Percentiles rank a stretch among this genome's conserved stretches.
Evolutionary conservation across 2,888 invertebrate species (phyloP).

Genomic region (Phorcus lineatus): DNA sequence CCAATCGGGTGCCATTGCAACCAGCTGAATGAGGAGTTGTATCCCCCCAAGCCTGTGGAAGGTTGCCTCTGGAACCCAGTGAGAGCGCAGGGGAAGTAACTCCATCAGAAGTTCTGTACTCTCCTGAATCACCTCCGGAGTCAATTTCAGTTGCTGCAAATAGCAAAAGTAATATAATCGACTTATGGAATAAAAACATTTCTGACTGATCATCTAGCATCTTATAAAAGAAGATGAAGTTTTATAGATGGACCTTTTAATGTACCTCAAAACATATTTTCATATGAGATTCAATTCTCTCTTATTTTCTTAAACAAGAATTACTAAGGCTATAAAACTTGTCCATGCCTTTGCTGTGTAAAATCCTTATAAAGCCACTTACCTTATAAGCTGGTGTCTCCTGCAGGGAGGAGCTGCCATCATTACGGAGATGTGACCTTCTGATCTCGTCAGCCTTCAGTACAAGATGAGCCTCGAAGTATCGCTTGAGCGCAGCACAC

Average conservation of each 20-base stretch:
- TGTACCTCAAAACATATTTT: too few species aligned
- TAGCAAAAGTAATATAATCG: too few species aligned
- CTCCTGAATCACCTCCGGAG: conserved; percentile 89
- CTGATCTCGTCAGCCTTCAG: conserved; percentile 84
- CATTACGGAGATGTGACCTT: conserved; percentile 69
- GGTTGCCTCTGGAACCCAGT: conserved; percentile 93
- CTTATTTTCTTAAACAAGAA: too few species aligned
- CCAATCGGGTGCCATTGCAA: conserved; percentile 94
- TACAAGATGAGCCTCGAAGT: conserved; percentile 92
- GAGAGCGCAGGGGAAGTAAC: conserved; percentile 84
- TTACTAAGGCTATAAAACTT: too few species aligned
- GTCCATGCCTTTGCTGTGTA: too few species aligned
- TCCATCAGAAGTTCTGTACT: conserved; percentile 89
- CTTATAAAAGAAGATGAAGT: too few species aligned
- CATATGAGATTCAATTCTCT: too few species aligned
- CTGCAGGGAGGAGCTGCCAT: conserved; percentile 78
- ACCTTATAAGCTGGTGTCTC: conserved; percentile 77
- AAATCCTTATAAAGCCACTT: conserved; percentile 13
- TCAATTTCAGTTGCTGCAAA: conserved; percentile 78
- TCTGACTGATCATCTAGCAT: too few species aligned
- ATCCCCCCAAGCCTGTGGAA: conserved; percentile 88
- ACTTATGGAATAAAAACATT: too few species aligned
- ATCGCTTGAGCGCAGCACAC: conserved; percentile 90
- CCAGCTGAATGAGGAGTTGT: conserved; percentile 86
- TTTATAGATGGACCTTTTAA: too few species aligned